Base-by-base conservation (phyloP, 2,888 invertebrate genomes). In the Netelia melanura region DNA sequence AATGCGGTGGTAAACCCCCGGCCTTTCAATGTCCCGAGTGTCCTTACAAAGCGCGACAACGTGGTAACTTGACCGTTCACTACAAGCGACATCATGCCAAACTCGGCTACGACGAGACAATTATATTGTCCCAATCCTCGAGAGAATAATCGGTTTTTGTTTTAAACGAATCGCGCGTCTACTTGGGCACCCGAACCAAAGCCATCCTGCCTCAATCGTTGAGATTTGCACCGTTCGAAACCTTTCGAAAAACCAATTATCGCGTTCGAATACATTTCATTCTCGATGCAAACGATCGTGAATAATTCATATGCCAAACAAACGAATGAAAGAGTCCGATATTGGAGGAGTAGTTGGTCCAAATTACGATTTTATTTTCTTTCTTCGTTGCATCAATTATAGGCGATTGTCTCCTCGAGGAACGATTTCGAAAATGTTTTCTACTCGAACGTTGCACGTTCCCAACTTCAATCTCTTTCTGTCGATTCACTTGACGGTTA, bases 1-100 rank as follows among this genome's bases (percentile, higher is more conserved):
- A 97, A 94, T 97, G 97, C 94, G 97, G 97, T 64, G 97, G 97
- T 87, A 97, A 97, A 93, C 96, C 97, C 87, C 97, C 97, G 0
- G 95, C 96, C 86, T 97, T 97, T 94, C 96, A 97, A 86, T 97
- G 97, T 91, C 97, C 97, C 11, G 96, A 96, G 92, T 97, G 97
- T 94, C 95, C 96, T 25, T 97, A 97, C 94, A 95, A 95, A 90
- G 97, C 97, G 86, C 97, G 97, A 91, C 97, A 97, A 93, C 95
- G 97, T 75, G 97, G 97, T 89, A 97, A 97, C 94, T 95, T 97
- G 38, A 97, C 97, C 89, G 97, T 97, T 23, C 97, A 97, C 93
- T 96, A 97, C 88, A 95, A 97, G 88, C 97, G 97, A 92, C 97
- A 97, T 95, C 97, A 97, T 95, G 92, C 92, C 83, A 93, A 93